Base-by-base conservation (phyloP, 2,113 vertebrate species). In the Onychostoma macrolepis region DNA sequence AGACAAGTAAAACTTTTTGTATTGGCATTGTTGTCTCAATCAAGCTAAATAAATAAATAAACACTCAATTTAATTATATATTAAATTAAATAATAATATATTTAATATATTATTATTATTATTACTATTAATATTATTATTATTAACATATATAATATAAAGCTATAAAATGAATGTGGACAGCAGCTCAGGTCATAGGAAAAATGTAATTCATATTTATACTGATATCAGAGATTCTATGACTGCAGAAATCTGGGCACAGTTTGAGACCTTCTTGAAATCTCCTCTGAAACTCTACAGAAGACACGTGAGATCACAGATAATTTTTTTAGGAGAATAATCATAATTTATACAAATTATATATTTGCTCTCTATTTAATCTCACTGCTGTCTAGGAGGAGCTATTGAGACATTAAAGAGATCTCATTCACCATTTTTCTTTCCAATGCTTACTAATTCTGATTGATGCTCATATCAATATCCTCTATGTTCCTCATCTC, bases 401-500 rank as follows among this genome's bases (percentile, higher is more conserved):
- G 41, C 79, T 63, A 28, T 5, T 17, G 56, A 63, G 79, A 80
- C 28, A 81, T 43, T 61, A 61, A 58, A 36, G 5, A 61, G 6
- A 80, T 38, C 11, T 13, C 2, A 45, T 26, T 75, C 13, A n/a
- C 13, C 19, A 36, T 38, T 61, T 80, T 58, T 75, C 12, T 75
- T 75, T 15, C 24, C 13, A 12, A 80, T 17, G 13, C 36, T 30
- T 7, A 45, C 58, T 43, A 81, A 28, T 65, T 81, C 58, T 81
- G 58, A 65, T 26, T 81, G 79, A 81, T 65, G 79, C 58, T 65
- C 41, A 65, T 81, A 81, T 81, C 58, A 81, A 63, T 63, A 63
- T 3, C 56, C 53, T 63, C 56, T 28, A 2, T 65, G 80, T 36
- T 36, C 7, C 45, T 11, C 9, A 5, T 30, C 26, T 43, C 24